A percentile compares a stretch with the other conserved stretches of the same genome.
These are phyloP conservation scores for Melieria picta DNA, from an alignment of 2,888 invertebrate genomes.

Conservation along the genomic window DNA sequence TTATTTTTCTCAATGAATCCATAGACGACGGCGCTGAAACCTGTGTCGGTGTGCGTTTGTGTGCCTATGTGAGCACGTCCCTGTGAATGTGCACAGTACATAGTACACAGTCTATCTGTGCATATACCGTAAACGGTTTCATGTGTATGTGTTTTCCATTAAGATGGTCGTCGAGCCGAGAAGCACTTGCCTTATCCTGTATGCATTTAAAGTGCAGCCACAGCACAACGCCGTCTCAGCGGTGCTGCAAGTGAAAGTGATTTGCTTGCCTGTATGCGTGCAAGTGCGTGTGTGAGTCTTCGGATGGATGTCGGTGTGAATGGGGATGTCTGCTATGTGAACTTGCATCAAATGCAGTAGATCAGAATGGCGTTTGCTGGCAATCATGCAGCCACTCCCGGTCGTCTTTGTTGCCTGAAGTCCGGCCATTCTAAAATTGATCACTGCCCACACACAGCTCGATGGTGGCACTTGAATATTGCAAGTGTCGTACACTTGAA, in stretches of 20 bases:
- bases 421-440: background rate
- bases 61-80: background rate
- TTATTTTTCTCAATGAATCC: constrained; percentile 60
- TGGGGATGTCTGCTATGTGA: constrained; percentile 34
- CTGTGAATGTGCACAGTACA: background rate
- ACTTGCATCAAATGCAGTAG: background rate
- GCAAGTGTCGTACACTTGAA: too few species aligned
- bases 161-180: background rate
- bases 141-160: background rate
- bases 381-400: too few species aligned
- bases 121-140: constrained; percentile 11
- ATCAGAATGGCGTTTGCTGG: too few species aligned
- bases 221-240: background rate
- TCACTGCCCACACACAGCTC: background rate
- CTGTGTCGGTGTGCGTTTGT: constrained; percentile 1
- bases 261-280: background rate
- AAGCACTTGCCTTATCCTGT: too few species aligned
- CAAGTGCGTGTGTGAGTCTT: background rate
- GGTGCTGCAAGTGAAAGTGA: background rate
- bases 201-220: constrained; percentile 13
- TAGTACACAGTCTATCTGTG: background rate
- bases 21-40: background rate
- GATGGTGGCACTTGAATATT: background rate
- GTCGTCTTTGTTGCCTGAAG: too few species aligned
- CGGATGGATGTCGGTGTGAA: background rate